phyloP scores from a whole-genome alignment of 2,113 vertebrate species.

The Connochaetes taurinus region DNA sequence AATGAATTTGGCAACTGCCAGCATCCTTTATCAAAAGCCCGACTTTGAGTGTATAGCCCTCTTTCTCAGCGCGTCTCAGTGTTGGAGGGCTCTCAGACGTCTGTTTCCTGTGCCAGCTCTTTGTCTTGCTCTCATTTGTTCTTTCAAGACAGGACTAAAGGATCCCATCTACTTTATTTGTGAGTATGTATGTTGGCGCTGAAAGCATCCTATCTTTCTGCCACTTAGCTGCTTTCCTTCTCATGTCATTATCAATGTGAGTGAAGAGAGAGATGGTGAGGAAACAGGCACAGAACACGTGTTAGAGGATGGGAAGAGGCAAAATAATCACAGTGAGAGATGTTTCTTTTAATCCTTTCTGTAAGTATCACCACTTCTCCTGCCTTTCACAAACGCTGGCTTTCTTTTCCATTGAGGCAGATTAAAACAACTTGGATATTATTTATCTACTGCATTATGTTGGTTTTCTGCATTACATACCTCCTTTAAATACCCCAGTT shows the following conservation, averaged over 20 bases:
- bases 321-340: background rate
- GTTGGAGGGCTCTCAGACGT: background rate
- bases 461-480: background rate
- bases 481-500: background rate
- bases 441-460: background rate
- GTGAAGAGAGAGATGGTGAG: background rate
- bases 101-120: background rate
- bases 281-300: background rate
- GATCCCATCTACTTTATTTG: conserved; percentile 39
- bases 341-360: background rate
- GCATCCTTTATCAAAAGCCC: background rate
- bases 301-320: background rate
- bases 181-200: background rate
- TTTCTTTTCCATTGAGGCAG: background rate
- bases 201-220: conserved; percentile 40
- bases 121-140: background rate
- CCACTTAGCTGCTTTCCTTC: background rate
- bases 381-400: background rate
- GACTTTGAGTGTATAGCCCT: background rate
- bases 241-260: background rate
- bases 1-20: background rate
- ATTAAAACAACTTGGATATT: background rate
- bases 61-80: background rate
- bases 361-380: background rate
- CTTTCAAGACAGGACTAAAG: background rate